Conservation (phyloP, 2,797 vertebrate species). For the Artibeus lituratus region DNA sequence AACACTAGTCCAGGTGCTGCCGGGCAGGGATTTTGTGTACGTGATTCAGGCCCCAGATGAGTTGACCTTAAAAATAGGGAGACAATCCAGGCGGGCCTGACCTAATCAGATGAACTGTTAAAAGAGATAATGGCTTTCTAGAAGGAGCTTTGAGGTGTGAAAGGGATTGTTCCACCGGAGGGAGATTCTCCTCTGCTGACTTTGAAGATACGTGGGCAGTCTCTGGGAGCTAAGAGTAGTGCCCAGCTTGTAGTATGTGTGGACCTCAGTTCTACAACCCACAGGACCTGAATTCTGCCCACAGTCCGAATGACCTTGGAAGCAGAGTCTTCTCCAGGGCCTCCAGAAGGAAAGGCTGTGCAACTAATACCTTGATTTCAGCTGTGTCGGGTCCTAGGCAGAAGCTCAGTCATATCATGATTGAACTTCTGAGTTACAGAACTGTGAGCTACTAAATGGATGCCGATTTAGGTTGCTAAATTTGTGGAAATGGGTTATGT, state of each 20-base stretch:
- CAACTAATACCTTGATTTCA: not conserved
- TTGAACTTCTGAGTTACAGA: not conserved
- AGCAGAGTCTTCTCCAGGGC: not conserved
- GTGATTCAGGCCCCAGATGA: not conserved
- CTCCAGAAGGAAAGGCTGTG: not conserved
- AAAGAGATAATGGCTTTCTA: not conserved
- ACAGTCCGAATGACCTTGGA: not conserved
- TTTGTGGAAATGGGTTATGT: not conserved
- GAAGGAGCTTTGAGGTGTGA: not conserved
- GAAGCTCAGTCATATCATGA: not conserved
- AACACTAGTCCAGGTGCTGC: not conserved
- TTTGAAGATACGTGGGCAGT: not conserved
- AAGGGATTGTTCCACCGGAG: not conserved
- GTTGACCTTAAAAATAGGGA: not conserved
- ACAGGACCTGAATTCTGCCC: not conserved
- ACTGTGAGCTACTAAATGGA: not conserved
- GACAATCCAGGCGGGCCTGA: not conserved
- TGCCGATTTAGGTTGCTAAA: not conserved
- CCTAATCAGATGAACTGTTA: not conserved
- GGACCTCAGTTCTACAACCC: not conserved
- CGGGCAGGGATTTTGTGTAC: not conserved
- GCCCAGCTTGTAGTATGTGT: not conserved
- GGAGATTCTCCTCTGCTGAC: not conserved
- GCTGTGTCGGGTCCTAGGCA: not conserved
- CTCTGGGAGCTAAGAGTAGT: not conserved